Percentiles rank a stretch among this genome's conserved stretches.
Conservation (phyloP, 37 sponge, comb jelly and placozoan species). For the Axinella damicornis region DNA sequence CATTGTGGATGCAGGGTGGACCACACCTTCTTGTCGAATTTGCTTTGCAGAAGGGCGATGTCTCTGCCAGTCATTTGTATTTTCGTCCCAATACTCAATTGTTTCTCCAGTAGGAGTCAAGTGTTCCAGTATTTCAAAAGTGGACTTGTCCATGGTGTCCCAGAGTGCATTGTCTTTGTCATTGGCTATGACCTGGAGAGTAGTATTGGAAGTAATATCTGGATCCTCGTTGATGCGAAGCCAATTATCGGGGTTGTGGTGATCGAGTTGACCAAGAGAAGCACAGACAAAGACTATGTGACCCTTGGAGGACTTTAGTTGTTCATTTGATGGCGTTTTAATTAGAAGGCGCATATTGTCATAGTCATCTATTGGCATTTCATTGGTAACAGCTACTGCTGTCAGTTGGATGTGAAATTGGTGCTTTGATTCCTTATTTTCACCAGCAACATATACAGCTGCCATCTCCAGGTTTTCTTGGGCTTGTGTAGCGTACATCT, state of each 20-base stretch:
- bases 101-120: no score
- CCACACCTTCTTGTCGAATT: conserved; percentile 18
- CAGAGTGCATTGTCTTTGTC: conserved; percentile 33
- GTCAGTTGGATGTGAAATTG: no score
- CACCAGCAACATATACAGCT: no score
- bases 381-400: no score
- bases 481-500: no score
- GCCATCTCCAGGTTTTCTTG: no score
- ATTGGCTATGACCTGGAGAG: conserved; percentile 43
- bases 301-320: conserved; percentile 16
- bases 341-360: background rate
- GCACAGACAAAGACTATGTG: conserved; percentile 43
- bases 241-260: conserved; percentile 48
- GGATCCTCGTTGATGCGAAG: conserved; percentile 34
- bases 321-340: conserved; percentile 9
- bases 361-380: no score
- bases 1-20: conserved; percentile 61
- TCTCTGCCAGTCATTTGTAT: background rate
- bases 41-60: conserved; percentile 13
- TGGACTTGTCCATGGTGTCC: conserved; percentile 49
- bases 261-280: conserved; percentile 46
- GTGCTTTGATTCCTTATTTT: no score
- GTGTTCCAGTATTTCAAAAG: conserved; percentile 19
- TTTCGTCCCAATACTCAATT: conserved; percentile 23
- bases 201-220: conserved; percentile 31